These are phyloP conservation scores for Orthonevra nobilis DNA, from an alignment of 2,888 invertebrate species.

Conservation along the genomic window DNA sequence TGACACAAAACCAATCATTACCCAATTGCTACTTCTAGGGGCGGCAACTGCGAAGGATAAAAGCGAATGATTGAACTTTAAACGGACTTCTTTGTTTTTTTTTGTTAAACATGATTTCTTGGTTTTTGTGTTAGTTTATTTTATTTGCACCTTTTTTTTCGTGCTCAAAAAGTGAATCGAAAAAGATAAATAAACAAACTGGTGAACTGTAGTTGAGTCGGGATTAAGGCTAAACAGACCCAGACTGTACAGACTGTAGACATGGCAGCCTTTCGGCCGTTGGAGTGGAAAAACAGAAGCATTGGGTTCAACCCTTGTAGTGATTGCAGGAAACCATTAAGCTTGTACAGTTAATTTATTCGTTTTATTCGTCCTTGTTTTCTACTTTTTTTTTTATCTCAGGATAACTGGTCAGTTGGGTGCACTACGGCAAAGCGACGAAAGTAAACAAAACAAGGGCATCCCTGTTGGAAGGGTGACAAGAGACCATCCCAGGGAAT, in stretches of 20 bases:
- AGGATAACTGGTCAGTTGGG: conserved; percentile 41
- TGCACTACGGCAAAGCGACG: conserved; percentile 9
- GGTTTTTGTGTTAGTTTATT: too few species aligned
- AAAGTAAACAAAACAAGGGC: conserved; percentile 44
- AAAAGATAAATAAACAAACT: conserved; percentile 39
- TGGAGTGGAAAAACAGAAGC: conserved; percentile 41
- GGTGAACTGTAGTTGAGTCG: conserved; percentile 33
- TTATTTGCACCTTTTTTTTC: conserved; percentile 37
- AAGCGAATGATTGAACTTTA: conserved; percentile 24
- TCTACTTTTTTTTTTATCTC: too few species aligned
- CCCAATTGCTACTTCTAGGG: conserved; percentile 30
- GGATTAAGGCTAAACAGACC: conserved; percentile 40
- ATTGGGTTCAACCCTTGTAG: conserved; percentile 31
- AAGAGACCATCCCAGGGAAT: too few species aligned
- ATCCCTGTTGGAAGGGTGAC: too few species aligned
- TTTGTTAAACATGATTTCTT: too few species aligned
- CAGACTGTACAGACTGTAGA: neutral
- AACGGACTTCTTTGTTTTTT: too few species aligned
- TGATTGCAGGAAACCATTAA: conserved; percentile 46
- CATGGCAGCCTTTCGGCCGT: too few species aligned
- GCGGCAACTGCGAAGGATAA: conserved; percentile 8
- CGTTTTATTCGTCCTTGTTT: too few species aligned
- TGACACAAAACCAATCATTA: conserved; percentile 52
- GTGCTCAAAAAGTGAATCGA: neutral
- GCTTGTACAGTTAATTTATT: conserved; percentile 48